A percentile compares a stretch with the other conserved stretches of the same genome.
These are phyloP conservation scores for Pachyseris speciosa DNA, from an alignment of 64 coral and sea anemone genomes.

Conservation along the genomic window DNA sequence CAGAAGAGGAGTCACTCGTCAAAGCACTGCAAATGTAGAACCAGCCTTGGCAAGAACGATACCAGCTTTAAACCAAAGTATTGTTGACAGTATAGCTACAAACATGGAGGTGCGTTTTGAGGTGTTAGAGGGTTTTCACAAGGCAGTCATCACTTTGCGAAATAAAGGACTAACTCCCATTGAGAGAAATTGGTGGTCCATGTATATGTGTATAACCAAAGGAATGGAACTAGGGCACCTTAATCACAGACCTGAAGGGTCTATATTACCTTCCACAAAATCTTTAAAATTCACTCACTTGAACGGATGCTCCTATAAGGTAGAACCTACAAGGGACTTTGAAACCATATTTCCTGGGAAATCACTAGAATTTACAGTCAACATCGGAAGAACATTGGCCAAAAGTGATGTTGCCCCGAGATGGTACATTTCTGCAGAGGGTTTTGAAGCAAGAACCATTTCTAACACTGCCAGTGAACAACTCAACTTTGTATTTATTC, in stretches of 20 bases:
- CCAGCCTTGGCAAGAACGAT: not conserved
- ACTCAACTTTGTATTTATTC: conserved; percentile 46
- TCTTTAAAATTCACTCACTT: conserved; percentile 64
- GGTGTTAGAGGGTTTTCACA: conserved; percentile 37
- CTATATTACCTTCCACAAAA: conserved; percentile 13
- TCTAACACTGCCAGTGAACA: conserved; percentile 61
- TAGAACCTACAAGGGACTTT: conserved; percentile 58
- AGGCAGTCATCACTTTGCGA: conserved; percentile 2
- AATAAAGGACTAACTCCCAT: conserved; percentile 35
- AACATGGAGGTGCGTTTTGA: conserved; percentile 69
- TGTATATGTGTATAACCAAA: conserved; percentile 44
- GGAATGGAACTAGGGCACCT: conserved; percentile 53
- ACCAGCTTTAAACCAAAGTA: conserved; percentile 17
- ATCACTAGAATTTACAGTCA: conserved; percentile 28
- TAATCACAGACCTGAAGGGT: conserved; percentile 26
- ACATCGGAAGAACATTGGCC: not conserved
- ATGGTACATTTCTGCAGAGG: conserved; percentile 63
- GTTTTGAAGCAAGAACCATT: conserved; percentile 40
- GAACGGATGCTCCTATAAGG: conserved; percentile 62
- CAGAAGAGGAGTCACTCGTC: not conserved
- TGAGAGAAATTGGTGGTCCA: conserved; percentile 21
- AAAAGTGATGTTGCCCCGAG: conserved; percentile 33
- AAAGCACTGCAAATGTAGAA: not conserved
- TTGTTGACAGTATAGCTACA: conserved; percentile 61
- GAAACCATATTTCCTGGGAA: conserved; percentile 38